Percentiles rank a stretch among this genome's conserved stretches.
phyloP scores from a whole-genome alignment of 2,888 invertebrate species.

The Tenthredo distinguenda region DNA sequence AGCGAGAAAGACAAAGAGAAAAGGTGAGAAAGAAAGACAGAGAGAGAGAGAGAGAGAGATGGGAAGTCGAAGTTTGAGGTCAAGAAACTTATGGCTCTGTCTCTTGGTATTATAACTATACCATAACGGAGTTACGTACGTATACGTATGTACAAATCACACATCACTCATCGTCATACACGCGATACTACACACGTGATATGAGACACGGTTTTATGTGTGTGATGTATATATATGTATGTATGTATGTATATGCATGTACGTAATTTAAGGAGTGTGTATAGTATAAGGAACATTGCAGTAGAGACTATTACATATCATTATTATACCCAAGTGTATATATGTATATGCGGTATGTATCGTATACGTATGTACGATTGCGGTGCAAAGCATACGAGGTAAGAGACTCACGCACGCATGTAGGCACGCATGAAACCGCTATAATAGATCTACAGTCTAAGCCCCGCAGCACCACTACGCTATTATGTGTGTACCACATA shows the following conservation, averaged over 20 bases:
- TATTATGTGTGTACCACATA: neutral
- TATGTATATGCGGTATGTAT: no score
- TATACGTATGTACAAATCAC: neutral
- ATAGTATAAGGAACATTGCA: no score
- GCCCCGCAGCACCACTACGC: no score
- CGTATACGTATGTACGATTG: neutral
- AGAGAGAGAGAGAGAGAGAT: neutral
- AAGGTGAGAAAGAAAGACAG: neutral
- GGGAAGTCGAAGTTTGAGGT: constrained; percentile 2
- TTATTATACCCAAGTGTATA: neutral
- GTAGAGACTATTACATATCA: no score
- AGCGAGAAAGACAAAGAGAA: neutral
- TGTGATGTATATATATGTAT: neutral
- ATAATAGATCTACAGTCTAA: neutral
- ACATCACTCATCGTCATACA: neutral
- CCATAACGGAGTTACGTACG: neutral
- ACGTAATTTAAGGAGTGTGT: no score
- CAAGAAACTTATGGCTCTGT: constrained; percentile 1
- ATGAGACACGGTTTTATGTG: neutral
- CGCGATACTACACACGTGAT: neutral
- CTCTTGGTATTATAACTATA: neutral
- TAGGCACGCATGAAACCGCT: constrained; percentile 32
- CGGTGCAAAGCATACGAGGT: neutral
- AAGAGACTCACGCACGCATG: neutral
- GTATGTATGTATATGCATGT: neutral